phyloP scores from a whole-genome alignment of 2,797 vertebrate species.

The Vespertilio murinus region DNA sequence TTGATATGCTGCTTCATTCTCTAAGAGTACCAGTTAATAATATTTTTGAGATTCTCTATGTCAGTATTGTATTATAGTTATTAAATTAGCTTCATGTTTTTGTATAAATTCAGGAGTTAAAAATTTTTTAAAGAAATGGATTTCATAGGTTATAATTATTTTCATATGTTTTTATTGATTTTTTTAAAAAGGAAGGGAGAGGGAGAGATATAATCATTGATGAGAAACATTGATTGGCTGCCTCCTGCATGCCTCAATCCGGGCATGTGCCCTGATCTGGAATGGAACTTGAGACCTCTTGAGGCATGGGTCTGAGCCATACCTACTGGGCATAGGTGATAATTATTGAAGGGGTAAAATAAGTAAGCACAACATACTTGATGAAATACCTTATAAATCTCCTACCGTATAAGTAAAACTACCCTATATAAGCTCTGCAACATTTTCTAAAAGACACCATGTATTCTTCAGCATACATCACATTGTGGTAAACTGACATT shows the following conservation, averaged over 20 bases:
- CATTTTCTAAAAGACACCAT: not conserved
- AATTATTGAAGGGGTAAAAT: constrained; percentile 21
- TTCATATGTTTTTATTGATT: not conserved
- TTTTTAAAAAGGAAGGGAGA: not conserved
- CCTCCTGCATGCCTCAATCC: not conserved
- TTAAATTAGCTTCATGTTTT: constrained; percentile 42
- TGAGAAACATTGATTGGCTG: not conserved
- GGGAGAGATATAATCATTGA: not conserved
- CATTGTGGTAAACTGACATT: not conserved
- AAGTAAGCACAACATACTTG: not conserved
- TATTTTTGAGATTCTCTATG: not conserved
- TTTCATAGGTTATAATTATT: constrained; percentile 35
- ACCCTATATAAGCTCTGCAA: not conserved
- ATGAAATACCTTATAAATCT: not conserved
- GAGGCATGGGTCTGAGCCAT: not conserved
- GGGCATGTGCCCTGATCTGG: too few species aligned
- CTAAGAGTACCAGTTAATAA: constrained; percentile 10
- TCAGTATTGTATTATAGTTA: not conserved
- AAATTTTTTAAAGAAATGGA: not conserved
- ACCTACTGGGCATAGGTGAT: not conserved
- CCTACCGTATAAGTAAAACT: not conserved
- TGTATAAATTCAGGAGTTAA: constrained; percentile 30
- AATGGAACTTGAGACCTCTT: not conserved
- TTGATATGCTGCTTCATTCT: not conserved
- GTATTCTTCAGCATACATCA: not conserved